Percentiles rank a stretch among this genome's conserved stretches.
Conservation (phyloP, 2,113 vertebrate species). For the Dromas ardeola region DNA sequence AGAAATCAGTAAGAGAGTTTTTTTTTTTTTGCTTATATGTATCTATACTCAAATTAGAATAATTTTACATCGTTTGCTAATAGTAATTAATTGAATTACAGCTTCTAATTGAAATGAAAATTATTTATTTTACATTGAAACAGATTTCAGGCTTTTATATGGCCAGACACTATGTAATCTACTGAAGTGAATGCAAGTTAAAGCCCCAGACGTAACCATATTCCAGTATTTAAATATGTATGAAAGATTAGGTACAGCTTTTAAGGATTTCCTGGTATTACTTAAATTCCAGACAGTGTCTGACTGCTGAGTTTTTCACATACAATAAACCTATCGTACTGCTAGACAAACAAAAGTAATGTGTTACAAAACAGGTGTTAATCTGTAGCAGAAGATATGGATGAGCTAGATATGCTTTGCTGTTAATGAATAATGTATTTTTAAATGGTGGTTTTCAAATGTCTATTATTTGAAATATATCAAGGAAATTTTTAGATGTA, state of each 20-base stretch:
- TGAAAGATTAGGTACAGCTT: constrained; percentile 51
- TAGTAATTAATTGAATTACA: not conserved
- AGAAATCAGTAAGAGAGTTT: not conserved
- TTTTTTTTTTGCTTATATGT: not conserved
- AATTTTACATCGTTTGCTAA: not conserved
- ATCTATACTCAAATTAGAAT: not conserved
- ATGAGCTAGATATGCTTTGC: not conserved
- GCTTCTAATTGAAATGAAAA: not conserved
- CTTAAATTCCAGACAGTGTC: constrained; percentile 49
- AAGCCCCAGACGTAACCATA: not conserved
- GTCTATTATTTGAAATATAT: not conserved
- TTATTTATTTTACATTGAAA: not conserved
- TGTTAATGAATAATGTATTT: not conserved
- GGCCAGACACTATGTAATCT: not conserved
- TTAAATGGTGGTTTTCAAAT: not conserved
- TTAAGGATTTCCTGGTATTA: constrained; percentile 59
- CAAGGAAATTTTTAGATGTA: not conserved
- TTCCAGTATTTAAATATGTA: constrained; percentile 61
- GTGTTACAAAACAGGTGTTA: not conserved
- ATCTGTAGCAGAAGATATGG: not conserved
- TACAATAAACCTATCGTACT: not conserved
- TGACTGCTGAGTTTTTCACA: constrained; percentile 6
- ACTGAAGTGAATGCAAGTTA: not conserved
- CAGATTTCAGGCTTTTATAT: not conserved
- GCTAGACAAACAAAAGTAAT: not conserved